Evolutionary conservation across 2,888 invertebrate species (phyloP).

Genomic region (Hemithea aestivaria): DNA sequence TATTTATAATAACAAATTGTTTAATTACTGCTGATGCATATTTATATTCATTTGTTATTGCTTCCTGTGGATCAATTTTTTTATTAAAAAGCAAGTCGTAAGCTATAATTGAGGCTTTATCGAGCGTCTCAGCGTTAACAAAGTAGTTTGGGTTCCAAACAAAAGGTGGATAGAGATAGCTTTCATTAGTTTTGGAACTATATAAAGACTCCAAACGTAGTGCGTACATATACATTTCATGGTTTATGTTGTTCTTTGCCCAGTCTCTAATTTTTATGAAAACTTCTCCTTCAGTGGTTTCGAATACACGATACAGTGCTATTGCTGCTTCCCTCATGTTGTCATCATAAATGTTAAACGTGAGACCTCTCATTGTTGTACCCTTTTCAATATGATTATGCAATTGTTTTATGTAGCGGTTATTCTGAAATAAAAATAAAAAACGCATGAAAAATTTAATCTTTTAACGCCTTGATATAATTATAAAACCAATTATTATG

Average conservation of each 20-base stretch:
- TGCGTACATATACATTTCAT: constrained; percentile 70
- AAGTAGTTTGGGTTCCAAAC: constrained; percentile 66
- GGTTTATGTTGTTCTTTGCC: constrained; percentile 64
- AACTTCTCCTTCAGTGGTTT: constrained; percentile 53
- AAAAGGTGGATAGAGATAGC: constrained; percentile 58
- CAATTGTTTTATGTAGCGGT: constrained; percentile 41
- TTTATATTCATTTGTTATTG: constrained; percentile 43
- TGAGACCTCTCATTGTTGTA: constrained; percentile 49
- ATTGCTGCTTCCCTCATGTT: constrained; percentile 67
- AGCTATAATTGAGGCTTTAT: constrained; percentile 55
- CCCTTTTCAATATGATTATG: constrained; percentile 44
- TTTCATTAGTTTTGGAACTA: constrained; percentile 38
- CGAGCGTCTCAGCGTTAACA: constrained; percentile 57
- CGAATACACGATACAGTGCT: constrained; percentile 63
- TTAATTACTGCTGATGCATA: constrained; percentile 24
- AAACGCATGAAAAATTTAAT: too few species aligned
- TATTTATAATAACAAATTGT: constrained; percentile 47
- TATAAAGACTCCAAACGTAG: constrained; percentile 62
- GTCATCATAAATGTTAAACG: constrained; percentile 70
- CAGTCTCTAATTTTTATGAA: constrained; percentile 51
- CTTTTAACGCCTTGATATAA: too few species aligned
- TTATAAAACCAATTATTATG: too few species aligned
- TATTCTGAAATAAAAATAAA: constrained; percentile 47
- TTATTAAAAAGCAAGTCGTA: constrained; percentile 34
- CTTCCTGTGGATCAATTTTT: constrained; percentile 17